These are phyloP conservation scores for Sepiola atlantica DNA, from an alignment of 2,888 invertebrate genomes.

Conservation along the genomic window DNA sequence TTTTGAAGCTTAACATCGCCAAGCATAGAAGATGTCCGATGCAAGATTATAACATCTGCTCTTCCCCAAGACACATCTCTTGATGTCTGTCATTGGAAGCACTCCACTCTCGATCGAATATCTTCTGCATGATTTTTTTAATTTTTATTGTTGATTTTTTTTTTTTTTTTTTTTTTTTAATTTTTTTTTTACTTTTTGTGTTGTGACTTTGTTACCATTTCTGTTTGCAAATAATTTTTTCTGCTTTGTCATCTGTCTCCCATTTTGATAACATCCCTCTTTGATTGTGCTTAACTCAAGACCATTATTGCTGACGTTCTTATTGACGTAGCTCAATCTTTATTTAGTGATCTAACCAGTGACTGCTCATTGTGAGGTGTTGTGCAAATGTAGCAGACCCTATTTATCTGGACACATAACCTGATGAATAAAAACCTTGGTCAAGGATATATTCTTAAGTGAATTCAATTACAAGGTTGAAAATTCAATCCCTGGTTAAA, in stretches of 20 bases:
- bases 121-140: not conserved
- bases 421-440: no score
- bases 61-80: not conserved
- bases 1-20: not conserved
- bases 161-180: not conserved
- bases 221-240: not conserved
- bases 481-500: no score
- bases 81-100: not conserved
- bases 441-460: no score
- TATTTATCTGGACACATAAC: no score
- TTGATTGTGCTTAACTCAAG: not conserved
- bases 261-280: not conserved
- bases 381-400: no score
- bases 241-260: not conserved
- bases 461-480: no score
- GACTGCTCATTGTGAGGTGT: no score
- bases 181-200: not conserved
- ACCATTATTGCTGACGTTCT: not conserved
- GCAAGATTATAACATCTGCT: not conserved
- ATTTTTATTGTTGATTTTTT: not conserved
- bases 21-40: not conserved
- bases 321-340: not conserved
- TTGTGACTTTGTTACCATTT: not conserved
- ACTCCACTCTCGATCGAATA: not conserved
- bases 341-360: not conserved